phyloP scores from a whole-genome alignment of 2,113 vertebrate genomes.

The Isichthys henryi region DNA sequence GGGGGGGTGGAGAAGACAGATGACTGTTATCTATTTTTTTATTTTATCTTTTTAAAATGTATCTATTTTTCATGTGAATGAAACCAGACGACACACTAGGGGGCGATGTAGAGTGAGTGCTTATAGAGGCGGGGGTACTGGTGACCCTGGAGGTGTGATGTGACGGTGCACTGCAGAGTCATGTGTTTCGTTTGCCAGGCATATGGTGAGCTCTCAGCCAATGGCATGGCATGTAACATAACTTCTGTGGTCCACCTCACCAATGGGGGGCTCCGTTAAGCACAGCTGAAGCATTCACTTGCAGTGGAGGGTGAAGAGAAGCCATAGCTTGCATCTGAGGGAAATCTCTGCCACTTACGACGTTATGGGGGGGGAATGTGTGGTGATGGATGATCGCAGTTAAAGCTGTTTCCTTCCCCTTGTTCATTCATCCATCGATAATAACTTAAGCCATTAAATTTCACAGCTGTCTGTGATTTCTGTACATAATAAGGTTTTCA shows the following conservation, averaged over 20 bases:
- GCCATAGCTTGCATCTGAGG: not conserved
- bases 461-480: not conserved
- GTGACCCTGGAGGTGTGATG: not conserved
- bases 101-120: not conserved
- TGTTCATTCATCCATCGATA: not conserved
- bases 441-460: not conserved
- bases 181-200: not conserved
- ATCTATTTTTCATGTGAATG: not conserved
- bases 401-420: not conserved
- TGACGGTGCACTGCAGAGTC: not conserved
- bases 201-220: not conserved
- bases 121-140: not conserved
- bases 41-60: not conserved
- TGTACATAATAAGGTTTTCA: not conserved
- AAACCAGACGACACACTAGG: not conserved
- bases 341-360: not conserved
- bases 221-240: not conserved
- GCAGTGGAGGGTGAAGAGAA: not conserved
- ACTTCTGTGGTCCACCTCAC: not conserved
- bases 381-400: not conserved
- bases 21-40: not conserved
- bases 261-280: not conserved
- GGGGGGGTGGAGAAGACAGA: not conserved
- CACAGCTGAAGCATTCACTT: not conserved
- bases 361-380: not conserved